These are phyloP conservation scores for Rhizomys pruinosus DNA, from an alignment of 2,113 vertebrate genomes.

Conservation along the genomic window DNA sequence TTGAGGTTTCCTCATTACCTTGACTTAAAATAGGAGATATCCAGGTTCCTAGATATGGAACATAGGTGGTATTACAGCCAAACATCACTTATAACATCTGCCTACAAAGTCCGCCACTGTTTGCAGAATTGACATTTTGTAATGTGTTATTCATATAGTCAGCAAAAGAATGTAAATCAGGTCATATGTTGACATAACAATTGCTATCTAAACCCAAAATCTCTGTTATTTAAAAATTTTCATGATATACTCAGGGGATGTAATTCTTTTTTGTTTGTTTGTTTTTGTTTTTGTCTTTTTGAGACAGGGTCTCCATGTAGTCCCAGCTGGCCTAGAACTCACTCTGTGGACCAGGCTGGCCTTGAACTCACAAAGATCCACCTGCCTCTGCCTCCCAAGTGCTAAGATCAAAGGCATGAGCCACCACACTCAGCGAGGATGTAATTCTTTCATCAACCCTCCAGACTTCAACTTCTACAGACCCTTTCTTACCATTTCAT, in stretches of 20 bases:
- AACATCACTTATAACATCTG: not conserved
- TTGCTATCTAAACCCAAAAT: not conserved
- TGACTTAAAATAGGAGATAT: not conserved
- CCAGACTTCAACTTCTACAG: not conserved
- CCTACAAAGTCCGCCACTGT: not conserved
- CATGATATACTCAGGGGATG: rapidly evolving
- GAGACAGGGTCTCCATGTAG: no score
- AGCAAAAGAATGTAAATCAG: not conserved
- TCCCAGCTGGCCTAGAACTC: no score
- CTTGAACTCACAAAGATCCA: no score
- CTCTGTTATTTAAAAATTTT: not conserved
- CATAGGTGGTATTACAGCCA: not conserved
- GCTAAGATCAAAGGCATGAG: no score
- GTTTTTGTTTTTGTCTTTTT: no score
- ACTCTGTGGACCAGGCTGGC: no score
- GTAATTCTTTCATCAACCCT: not conserved
- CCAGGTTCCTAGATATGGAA: rapidly evolving
- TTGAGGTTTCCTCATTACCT: not conserved
- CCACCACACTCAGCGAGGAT: no score
- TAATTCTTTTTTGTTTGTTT: no score
- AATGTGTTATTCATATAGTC: not conserved
- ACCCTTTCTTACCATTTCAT: not conserved
- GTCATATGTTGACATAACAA: not conserved
- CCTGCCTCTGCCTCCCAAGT: no score
- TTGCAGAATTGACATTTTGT: not conserved